Conservation (phyloP, 2,797 vertebrate genomes). For the Sebastes matsubarae region DNA sequence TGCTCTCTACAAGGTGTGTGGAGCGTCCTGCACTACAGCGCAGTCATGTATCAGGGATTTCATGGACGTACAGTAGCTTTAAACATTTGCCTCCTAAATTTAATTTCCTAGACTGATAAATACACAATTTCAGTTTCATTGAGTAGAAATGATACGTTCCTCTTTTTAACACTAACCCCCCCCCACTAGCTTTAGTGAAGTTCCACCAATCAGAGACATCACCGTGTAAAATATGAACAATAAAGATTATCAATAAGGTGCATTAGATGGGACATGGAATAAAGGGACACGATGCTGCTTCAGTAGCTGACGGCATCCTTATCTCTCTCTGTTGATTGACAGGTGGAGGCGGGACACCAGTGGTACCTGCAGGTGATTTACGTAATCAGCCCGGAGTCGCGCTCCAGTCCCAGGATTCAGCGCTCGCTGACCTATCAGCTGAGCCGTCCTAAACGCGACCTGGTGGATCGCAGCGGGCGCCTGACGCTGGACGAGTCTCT, state of each 20-base stretch:
- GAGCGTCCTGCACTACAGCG: too few species aligned
- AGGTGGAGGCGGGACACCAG: slow-evolving; percentile 98
- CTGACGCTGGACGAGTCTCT: slow-evolving; percentile 91
- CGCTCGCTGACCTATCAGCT: slow-evolving; percentile 84
- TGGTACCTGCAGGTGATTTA: slow-evolving; percentile 99
- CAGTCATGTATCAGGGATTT: neutral
- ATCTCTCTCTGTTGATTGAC: slow-evolving; percentile 15
- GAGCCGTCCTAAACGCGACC: slow-evolving; percentile 81
- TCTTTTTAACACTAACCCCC: too few species aligned
- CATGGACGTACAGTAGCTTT: fast-evolving
- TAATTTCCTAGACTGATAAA: neutral
- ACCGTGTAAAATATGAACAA: too few species aligned
- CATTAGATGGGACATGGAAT: too few species aligned
- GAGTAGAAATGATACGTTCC: too few species aligned
- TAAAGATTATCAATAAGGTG: too few species aligned
- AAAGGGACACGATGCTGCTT: fast-evolving
- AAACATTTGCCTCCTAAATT: neutral
- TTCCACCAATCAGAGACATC: too few species aligned
- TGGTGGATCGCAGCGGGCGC: slow-evolving; percentile 80
- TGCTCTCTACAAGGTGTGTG: slow-evolving; percentile 92
- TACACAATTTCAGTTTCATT: too few species aligned
- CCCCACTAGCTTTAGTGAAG: too few species aligned
- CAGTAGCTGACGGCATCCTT: fast-evolving
- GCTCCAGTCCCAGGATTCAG: slow-evolving; percentile 86
- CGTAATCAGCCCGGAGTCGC: slow-evolving; percentile 90